Percentiles rank a stretch among this genome's conserved stretches.
phyloP scores from a whole-genome alignment of 2,797 vertebrate species.

The Pipistrellus pipistrellus region DNA sequence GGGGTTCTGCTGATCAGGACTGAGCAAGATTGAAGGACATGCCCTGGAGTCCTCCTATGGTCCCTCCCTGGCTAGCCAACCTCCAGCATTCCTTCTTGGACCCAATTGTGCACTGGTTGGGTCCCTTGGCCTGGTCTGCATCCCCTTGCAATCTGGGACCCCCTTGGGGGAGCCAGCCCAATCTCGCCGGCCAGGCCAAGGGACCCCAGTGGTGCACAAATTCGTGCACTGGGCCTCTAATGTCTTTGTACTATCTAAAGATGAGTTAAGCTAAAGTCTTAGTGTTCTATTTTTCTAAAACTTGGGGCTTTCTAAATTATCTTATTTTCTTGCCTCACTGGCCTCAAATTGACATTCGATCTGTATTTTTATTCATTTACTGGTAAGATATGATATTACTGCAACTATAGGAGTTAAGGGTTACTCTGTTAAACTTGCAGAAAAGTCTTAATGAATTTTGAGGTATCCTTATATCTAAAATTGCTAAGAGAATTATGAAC shows the following conservation, averaged over 20 bases:
- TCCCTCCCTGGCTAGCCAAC: too few relatives aligned
- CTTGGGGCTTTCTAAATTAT: constrained; percentile 10
- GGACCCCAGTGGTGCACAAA: too few relatives aligned
- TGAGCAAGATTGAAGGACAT: too few relatives aligned
- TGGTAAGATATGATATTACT: constrained; percentile 1
- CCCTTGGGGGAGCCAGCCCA: too few relatives aligned
- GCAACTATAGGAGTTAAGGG: background rate
- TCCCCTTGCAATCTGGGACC: too few relatives aligned
- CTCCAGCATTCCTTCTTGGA: too few relatives aligned
- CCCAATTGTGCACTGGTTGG: too few relatives aligned
- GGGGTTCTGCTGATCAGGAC: too few relatives aligned
- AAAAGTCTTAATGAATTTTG: constrained; percentile 40
- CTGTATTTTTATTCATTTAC: constrained; percentile 47
- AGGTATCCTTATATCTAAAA: constrained; percentile 19
- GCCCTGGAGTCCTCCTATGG: too few relatives aligned
- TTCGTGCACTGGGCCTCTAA: too few relatives aligned
- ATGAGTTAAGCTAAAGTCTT: constrained; percentile 54
- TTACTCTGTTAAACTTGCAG: constrained; percentile 43
- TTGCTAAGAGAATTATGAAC: background rate
- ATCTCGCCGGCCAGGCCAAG: too few relatives aligned
- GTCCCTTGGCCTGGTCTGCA: too few relatives aligned
- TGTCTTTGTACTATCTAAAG: constrained; percentile 15
- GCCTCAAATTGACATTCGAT: constrained; percentile 22
- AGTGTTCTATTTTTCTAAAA: constrained; percentile 46
- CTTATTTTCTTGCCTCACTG: background rate